phyloP scores from a whole-genome alignment of 2,113 vertebrate genomes.

The Pimephales promelas region DNA sequence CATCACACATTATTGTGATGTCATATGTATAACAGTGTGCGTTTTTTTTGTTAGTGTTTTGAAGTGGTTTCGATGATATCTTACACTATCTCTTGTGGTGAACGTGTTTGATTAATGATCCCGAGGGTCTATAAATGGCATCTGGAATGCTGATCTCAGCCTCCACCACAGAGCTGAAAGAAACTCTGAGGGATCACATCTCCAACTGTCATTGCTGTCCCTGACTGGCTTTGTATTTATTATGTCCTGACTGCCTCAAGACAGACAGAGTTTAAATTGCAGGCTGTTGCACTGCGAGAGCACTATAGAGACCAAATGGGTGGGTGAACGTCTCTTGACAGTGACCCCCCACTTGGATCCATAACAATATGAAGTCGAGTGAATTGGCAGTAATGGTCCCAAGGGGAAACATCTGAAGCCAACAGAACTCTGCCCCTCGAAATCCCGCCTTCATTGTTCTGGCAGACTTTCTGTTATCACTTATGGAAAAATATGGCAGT shows the following conservation, averaged over 20 bases:
- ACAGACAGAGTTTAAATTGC: slow-evolving; percentile 50
- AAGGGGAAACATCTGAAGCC: slow-evolving; percentile 45
- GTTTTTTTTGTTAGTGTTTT: slow-evolving; percentile 52
- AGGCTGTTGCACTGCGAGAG: slow-evolving; percentile 50
- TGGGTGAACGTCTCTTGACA: slow-evolving; percentile 54
- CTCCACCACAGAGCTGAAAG: slow-evolving; percentile 64
- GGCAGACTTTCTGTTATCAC: slow-evolving; percentile 57
- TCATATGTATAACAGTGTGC: slow-evolving; percentile 60
- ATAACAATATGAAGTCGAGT: slow-evolving; percentile 37
- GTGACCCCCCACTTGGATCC: slow-evolving; percentile 36
- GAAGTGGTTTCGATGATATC: slow-evolving; percentile 63
- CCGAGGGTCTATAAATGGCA: slow-evolving; percentile 62
- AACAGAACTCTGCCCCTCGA: slow-evolving; percentile 30
- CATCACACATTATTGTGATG: slow-evolving; percentile 60
- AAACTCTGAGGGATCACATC: slow-evolving; percentile 47
- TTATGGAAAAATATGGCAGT: slow-evolving; percentile 55
- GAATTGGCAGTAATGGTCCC: slow-evolving; percentile 35
- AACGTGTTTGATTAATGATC: slow-evolving; percentile 74
- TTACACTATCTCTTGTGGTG: slow-evolving; percentile 54
- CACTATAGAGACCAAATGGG: slow-evolving; percentile 55
- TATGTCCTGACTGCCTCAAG: slow-evolving; percentile 55
- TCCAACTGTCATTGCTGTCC: slow-evolving; percentile 62
- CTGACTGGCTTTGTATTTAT: slow-evolving; percentile 56
- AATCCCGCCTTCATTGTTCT: slow-evolving; percentile 41
- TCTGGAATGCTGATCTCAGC: slow-evolving; percentile 66